Percentiles rank a stretch among this genome's conserved stretches.
Evolutionary conservation across 2,797 vertebrate species (phyloP).

Genomic region (Amazonetta brasiliensis): DNA sequence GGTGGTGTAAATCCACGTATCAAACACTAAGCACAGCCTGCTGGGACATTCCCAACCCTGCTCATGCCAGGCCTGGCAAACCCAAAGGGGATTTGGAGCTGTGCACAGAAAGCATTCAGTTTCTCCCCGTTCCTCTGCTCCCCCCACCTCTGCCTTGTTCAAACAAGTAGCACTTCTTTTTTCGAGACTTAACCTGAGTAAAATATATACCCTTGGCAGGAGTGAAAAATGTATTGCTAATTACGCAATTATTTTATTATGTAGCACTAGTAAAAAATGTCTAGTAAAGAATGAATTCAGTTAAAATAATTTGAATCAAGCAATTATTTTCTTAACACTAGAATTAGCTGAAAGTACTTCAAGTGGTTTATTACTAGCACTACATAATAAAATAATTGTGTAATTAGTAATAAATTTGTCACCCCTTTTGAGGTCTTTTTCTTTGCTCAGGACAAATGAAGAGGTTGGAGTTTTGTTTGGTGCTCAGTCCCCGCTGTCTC

Average conservation of each 20-base stretch:
- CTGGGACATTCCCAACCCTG: neutral
- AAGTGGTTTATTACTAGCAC: constrained; percentile 81
- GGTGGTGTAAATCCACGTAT: neutral
- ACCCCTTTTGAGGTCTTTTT: constrained; percentile 72
- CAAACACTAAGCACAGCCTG: neutral
- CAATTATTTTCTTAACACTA: constrained; percentile 86
- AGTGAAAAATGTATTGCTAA: constrained; percentile 81
- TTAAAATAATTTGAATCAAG: constrained; percentile 85
- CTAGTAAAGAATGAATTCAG: constrained; percentile 84
- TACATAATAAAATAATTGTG: constrained; percentile 81
- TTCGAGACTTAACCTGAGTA: constrained; percentile 63
- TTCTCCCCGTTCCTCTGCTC: neutral
- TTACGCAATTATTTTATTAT: constrained; percentile 84
- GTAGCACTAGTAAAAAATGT: constrained; percentile 81
- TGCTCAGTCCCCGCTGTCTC: neutral
- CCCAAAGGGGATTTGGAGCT: neutral
- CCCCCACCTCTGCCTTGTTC: neutral
- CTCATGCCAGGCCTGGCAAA: neutral
- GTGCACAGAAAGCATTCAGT: rapidly evolving
- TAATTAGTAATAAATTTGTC: constrained; percentile 85
- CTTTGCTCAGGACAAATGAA: constrained; percentile 71
- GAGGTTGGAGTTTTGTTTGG: constrained; percentile 41
- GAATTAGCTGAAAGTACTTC: constrained; percentile 82
- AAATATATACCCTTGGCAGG: constrained; percentile 76
- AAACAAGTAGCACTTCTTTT: constrained; percentile 25